Conservation (phyloP, 2,888 invertebrate genomes). For the Hydraecia micacea region DNA sequence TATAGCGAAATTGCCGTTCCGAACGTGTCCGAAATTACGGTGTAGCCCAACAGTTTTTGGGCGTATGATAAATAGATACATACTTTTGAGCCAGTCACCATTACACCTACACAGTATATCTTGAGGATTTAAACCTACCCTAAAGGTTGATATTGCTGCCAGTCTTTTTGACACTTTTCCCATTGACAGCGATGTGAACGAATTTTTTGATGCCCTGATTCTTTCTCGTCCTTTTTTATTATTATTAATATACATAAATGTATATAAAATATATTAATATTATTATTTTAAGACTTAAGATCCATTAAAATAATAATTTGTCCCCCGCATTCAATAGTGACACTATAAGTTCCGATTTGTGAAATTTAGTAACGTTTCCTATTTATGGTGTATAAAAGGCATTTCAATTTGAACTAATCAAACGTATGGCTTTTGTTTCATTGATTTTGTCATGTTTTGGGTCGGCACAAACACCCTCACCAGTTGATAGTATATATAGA, state of each 20-base stretch:
- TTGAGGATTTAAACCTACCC: background rate
- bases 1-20: background rate
- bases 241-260: no score
- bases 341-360: background rate
- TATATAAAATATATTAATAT: no score
- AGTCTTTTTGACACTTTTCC: background rate
- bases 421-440: slow-evolving; percentile 7
- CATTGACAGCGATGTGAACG: background rate
- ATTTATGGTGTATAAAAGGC: slow-evolving; percentile 3
- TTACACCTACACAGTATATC: background rate
- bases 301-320: background rate
- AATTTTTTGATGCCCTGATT: background rate
- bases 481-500: background rate
- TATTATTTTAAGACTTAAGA: background rate
- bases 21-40: background rate
- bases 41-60: background rate
- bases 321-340: background rate
- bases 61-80: background rate
- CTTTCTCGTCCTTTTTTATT: background rate
- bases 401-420: background rate
- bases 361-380: background rate
- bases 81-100: background rate
- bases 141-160: background rate
- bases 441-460: slow-evolving; percentile 5
- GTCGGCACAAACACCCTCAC: background rate